These are phyloP conservation scores for Seira sanloemensis DNA, from an alignment of 2,888 invertebrate species.

Conservation along the genomic window DNA sequence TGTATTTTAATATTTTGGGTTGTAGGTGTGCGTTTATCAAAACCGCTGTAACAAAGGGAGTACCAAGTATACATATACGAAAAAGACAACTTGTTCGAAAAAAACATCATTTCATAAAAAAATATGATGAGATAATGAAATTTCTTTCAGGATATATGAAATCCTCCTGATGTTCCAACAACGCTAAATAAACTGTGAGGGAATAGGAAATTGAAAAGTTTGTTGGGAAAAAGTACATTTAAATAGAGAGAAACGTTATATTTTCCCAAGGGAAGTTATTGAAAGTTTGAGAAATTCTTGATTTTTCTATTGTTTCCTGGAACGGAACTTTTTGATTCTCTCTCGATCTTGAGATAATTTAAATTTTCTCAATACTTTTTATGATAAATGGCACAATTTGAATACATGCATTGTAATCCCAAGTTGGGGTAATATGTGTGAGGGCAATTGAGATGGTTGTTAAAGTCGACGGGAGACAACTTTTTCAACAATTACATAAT, in stretches of 20 bases:
- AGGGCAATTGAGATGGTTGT: not conserved
- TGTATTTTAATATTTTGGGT: not conserved
- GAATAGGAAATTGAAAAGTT: conserved; percentile 5
- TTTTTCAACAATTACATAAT: too few relatives aligned
- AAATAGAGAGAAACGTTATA: not conserved
- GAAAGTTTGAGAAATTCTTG: not conserved
- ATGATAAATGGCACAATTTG: too few relatives aligned
- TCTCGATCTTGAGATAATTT: too few relatives aligned
- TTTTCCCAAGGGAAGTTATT: conserved; percentile 1
- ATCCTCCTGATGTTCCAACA: not conserved
- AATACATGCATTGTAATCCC: too few relatives aligned
- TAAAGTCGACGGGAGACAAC: not conserved
- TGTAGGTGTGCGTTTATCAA: conserved; percentile 38
- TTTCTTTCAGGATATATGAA: too few relatives aligned
- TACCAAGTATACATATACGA: not conserved
- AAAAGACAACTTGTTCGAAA: not conserved
- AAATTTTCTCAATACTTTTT: too few relatives aligned
- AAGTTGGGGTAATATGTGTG: too few relatives aligned
- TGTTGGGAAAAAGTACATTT: not conserved
- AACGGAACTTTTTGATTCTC: not conserved
- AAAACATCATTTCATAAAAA: too few relatives aligned
- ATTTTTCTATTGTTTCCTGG: not conserved
- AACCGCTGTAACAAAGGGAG: not conserved
- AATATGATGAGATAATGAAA: not conserved
- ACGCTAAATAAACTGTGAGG: not conserved